Evolutionary conservation across 2,113 vertebrate species (phyloP).

Genomic region (Tachysurus vachellii): DNA sequence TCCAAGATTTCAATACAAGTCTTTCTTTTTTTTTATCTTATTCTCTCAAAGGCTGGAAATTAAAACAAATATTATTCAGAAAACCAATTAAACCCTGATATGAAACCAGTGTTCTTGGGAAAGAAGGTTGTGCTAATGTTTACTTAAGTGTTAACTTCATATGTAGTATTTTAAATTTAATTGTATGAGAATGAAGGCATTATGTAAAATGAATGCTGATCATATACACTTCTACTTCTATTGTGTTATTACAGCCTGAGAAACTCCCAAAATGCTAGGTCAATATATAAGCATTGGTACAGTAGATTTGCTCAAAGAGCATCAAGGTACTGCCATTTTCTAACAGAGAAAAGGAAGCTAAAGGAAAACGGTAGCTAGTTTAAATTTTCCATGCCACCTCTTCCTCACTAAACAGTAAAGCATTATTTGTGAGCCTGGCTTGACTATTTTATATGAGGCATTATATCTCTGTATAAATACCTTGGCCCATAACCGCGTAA

Average conservation of each 20-base stretch:
- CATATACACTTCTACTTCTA: background rate
- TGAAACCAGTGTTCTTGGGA: background rate
- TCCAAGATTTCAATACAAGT: background rate
- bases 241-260: background rate
- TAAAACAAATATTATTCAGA: background rate
- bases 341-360: background rate
- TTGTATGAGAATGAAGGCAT: background rate
- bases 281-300: background rate
- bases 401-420: constrained; percentile 49
- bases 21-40: background rate
- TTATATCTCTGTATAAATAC: constrained; percentile 70
- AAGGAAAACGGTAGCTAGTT: constrained; percentile 21
- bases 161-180: background rate
- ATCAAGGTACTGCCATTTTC: background rate
- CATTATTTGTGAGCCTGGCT: constrained; percentile 58
- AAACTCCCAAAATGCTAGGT: background rate
- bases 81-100: background rate
- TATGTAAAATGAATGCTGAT: background rate
- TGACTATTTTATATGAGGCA: constrained; percentile 68
- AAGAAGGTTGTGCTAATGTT: background rate
- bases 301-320: background rate
- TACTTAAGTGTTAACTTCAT: background rate
- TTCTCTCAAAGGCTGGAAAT: background rate
- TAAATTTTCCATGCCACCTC: constrained; percentile 41
- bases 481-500: constrained; percentile 64